These are phyloP conservation scores for Patella caerulea DNA, from an alignment of 2,888 invertebrate genomes.

Conservation along the genomic window DNA sequence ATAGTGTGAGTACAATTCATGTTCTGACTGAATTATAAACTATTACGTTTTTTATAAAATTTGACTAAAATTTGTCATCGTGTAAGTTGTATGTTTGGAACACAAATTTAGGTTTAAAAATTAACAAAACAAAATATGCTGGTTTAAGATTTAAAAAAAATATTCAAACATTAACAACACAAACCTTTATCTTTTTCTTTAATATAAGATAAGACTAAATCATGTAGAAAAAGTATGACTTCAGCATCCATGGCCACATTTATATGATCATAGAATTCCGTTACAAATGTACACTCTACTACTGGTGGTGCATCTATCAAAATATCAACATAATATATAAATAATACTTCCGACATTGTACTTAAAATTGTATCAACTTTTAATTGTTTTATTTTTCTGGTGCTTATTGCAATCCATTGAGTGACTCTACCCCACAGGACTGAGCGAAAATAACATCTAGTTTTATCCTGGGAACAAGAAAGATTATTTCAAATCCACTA, in stretches of 20 bases:
- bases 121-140: neutral
- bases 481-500: too few species aligned
- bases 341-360: too few species aligned
- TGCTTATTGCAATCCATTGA: too few species aligned
- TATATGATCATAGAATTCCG: conserved; percentile 98
- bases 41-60: neutral
- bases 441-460: too few species aligned
- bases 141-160: neutral
- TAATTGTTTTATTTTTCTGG: too few species aligned
- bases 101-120: conserved; percentile 6
- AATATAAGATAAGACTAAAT: conserved; percentile 94
- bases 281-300: conserved; percentile 96
- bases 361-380: too few species aligned
- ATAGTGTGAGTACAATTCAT: too few species aligned
- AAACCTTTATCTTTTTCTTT: conserved; percentile 88
- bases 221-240: conserved; percentile 97
- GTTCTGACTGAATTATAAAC: neutral
- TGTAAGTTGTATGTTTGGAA: conserved; percentile 9
- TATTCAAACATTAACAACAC: conserved; percentile 7
- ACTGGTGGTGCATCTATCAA: conserved; percentile 79
- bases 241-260: conserved; percentile 97
- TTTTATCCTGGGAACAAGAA: too few species aligned
- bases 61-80: neutral
- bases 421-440: too few species aligned
- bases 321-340: too few species aligned